These are phyloP conservation scores for Theristicus caerulescens DNA, from an alignment of 2,113 vertebrate species.

Conservation along the genomic window DNA sequence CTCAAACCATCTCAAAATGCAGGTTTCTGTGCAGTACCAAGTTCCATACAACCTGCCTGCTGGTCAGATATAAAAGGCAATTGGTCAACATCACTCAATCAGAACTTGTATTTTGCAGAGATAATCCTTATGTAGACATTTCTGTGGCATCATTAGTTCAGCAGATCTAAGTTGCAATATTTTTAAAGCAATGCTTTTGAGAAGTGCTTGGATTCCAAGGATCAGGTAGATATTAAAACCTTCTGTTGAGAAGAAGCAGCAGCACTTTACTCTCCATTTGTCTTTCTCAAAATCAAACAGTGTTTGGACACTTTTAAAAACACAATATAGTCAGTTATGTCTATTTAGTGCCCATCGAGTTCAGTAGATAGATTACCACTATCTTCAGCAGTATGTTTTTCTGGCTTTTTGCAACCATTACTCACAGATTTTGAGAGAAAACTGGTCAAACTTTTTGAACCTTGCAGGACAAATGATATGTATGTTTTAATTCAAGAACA, in stretches of 20 bases:
- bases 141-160: neutral
- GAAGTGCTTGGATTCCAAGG: neutral
- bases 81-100: neutral
- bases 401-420: neutral
- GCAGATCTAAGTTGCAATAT: neutral
- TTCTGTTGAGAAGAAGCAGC: neutral
- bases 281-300: neutral
- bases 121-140: neutral
- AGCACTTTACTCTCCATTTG: neutral
- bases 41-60: neutral
- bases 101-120: neutral
- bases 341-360: neutral
- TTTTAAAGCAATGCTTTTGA: neutral
- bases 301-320: neutral
- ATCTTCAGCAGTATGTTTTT: neutral
- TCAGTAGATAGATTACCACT: neutral
- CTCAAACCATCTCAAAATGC: neutral
- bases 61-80: neutral
- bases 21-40: neutral
- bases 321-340: neutral
- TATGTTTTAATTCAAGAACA: slow-evolving; percentile 6
- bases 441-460: neutral
- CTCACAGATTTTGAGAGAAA: neutral
- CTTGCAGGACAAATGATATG: neutral
- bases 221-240: neutral